These are phyloP conservation scores for Carcharodon carcharias DNA, from an alignment of 2,797 vertebrate species.

Conservation along the genomic window DNA sequence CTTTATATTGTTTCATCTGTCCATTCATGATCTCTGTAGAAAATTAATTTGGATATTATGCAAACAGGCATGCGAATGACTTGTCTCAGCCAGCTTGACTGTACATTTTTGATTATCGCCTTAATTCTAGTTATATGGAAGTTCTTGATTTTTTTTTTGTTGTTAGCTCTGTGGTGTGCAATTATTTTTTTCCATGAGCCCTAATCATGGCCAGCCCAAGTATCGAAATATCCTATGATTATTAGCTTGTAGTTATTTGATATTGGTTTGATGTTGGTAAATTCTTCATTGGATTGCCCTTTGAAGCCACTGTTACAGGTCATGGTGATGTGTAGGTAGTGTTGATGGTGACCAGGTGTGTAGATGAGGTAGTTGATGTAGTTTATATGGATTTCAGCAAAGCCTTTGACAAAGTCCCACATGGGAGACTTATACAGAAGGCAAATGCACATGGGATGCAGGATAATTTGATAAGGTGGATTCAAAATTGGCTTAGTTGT, in stretches of 20 bases:
- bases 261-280: not conserved
- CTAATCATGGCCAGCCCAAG: no score
- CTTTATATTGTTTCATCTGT: not conserved
- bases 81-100: not conserved
- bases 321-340: not conserved
- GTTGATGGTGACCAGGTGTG: no score
- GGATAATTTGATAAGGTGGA: no score
- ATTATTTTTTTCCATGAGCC: not conserved
- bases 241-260: not conserved
- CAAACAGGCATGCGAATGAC: not conserved
- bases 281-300: not conserved
- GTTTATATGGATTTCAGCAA: no score
- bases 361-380: no score
- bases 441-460: no score
- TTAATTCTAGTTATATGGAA: not conserved
- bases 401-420: no score
- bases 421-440: no score
- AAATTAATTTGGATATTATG: not conserved
- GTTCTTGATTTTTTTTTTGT: not conserved
- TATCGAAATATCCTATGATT: not conserved
- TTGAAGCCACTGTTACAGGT: not conserved
- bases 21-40: not conserved
- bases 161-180: not conserved
- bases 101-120: not conserved
- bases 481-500: no score